A percentile compares a stretch with the other conserved stretches of the same genome.
These are phyloP conservation scores for Pipistrellus pipistrellus DNA, from an alignment of 2,797 vertebrate genomes.

Conservation along the genomic window DNA sequence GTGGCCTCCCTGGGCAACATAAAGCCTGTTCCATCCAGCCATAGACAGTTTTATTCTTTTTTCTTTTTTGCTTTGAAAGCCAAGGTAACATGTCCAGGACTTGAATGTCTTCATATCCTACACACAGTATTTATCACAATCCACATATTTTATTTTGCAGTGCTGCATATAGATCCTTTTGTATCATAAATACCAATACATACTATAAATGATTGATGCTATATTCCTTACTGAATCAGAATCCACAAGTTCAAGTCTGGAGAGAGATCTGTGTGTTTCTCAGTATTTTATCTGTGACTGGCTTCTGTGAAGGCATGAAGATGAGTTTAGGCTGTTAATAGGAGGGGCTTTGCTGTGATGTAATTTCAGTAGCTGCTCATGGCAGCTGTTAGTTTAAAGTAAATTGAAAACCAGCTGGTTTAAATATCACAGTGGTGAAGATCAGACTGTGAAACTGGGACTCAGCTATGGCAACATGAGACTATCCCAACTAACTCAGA, in stretches of 20 bases:
- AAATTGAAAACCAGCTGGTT: conserved; percentile 59
- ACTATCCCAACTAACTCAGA: background rate
- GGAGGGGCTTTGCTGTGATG: conserved; percentile 58
- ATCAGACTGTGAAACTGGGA: conserved; percentile 1
- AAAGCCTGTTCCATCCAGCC: background rate
- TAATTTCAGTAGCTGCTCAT: conserved; percentile 74
- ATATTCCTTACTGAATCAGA: background rate
- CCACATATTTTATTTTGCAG: background rate
- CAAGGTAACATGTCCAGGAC: background rate
- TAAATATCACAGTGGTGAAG: conserved; percentile 64
- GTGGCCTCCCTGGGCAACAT: background rate
- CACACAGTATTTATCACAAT: background rate
- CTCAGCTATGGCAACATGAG: conserved; percentile 35
- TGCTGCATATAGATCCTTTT: background rate
- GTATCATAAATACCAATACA: background rate
- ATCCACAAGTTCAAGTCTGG: background rate
- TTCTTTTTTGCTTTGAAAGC: conserved; percentile 27
- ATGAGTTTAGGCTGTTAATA: background rate
- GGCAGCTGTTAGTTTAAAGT: conserved; percentile 61
- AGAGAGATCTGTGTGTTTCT: conserved; percentile 8
- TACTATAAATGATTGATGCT: background rate
- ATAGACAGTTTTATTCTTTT: background rate
- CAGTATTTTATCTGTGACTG: background rate
- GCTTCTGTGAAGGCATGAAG: background rate
- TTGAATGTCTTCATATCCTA: background rate